A percentile compares a stretch with the other conserved stretches of the same genome.
Evolutionary conservation across 1,140 invertebrate species (phyloP).

Genomic region (Drosophila busckii): DNA sequence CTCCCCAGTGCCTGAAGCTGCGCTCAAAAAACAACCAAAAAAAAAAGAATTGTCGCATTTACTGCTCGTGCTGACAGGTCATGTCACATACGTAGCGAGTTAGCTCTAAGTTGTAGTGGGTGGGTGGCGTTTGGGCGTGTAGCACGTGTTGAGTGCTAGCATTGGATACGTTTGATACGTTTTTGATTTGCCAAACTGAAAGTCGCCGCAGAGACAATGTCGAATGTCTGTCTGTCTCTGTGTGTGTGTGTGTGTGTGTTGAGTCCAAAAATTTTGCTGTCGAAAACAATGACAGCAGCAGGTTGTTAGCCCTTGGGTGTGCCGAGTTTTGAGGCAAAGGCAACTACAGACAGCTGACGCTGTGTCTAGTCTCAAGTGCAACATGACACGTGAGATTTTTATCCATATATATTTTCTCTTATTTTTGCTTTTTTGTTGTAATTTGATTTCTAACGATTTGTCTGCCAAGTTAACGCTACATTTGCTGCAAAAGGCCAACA

Average conservation of each 20-base stretch:
- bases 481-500: slow-evolving; percentile 43
- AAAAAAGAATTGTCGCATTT: slow-evolving; percentile 12
- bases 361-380: slow-evolving; percentile 70
- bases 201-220: slow-evolving; percentile 55
- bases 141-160: slow-evolving; percentile 60
- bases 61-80: neutral
- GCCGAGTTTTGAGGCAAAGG: too few relatives aligned
- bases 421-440: slow-evolving; percentile 44
- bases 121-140: neutral
- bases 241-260: too few relatives aligned
- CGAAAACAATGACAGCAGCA: slow-evolving; percentile 35
- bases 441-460: slow-evolving; percentile 68
- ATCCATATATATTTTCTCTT: slow-evolving; percentile 16
- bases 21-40: neutral
- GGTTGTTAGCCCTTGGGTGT: too few relatives aligned
- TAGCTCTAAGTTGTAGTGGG: neutral
- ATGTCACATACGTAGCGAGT: too few relatives aligned
- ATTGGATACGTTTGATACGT: slow-evolving; percentile 55
- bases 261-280: slow-evolving; percentile 36
- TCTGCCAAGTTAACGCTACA: slow-evolving; percentile 63
- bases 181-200: slow-evolving; percentile 56
- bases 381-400: slow-evolving; percentile 61
- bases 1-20: neutral
- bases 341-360: slow-evolving; percentile 25
- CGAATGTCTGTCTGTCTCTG: too few relatives aligned